Percentiles rank a stretch among this genome's conserved stretches.
Evolutionary conservation across 2,888 invertebrate genomes (phyloP).

Genomic region (Macrophya alboannulata): DNA sequence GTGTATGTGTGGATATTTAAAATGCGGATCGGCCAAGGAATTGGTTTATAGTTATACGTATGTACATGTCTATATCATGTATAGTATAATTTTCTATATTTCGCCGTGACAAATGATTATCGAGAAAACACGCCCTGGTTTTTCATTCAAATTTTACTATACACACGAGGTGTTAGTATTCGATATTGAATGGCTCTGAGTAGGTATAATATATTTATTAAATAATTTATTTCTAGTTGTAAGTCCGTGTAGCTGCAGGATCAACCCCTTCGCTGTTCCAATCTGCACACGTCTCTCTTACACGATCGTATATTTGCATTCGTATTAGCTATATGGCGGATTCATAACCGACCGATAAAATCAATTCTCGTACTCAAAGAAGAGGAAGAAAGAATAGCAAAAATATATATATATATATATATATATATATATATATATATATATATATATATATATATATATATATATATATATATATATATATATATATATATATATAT

Average conservation of each 20-base stretch:
- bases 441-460: background rate
- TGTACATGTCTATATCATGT: too few relatives aligned
- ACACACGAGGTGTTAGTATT: background rate
- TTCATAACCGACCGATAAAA: constrained; percentile 40
- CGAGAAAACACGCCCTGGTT: background rate
- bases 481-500: too few relatives aligned
- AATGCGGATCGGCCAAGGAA: constrained; percentile 43
- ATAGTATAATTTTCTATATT: background rate
- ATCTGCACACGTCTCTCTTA: background rate
- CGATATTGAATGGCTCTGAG: background rate
- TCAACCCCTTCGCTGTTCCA: background rate
- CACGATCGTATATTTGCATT: constrained; percentile 9
- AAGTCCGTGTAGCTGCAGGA: background rate
- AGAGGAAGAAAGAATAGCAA: background rate
- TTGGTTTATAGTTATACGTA: background rate
- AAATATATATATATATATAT: background rate
- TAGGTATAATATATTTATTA: constrained; percentile 23
- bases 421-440: too few relatives aligned
- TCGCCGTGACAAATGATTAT: constrained; percentile 38
- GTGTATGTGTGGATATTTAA: background rate
- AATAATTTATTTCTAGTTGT: constrained; percentile 36
- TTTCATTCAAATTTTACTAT: background rate
- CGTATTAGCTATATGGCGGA: background rate
- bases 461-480: background rate
- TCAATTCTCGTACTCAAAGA: constrained; percentile 9